Conservation (phyloP, 2,113 vertebrate genomes). For the Vimba vimba region DNA sequence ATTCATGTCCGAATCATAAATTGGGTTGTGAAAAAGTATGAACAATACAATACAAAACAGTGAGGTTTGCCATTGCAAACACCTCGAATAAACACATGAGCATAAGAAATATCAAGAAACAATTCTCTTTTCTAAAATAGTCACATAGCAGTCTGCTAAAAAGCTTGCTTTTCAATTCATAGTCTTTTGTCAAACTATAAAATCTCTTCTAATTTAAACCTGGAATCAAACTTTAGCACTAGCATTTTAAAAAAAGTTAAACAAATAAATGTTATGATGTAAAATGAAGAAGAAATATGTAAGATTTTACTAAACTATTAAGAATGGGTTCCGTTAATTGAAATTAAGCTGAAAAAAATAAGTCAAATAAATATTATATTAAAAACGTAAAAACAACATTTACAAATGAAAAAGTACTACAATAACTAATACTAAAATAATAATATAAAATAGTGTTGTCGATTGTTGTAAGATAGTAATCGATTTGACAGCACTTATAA, state of each 20-base stretch:
- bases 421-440: too few species aligned
- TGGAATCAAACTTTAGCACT: neutral
- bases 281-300: neutral
- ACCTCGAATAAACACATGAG: neutral
- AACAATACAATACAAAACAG: neutral
- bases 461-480: too few species aligned
- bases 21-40: neutral
- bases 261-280: neutral
- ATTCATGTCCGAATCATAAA: neutral
- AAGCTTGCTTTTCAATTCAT: neutral
- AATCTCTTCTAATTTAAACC: neutral
- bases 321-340: too few species aligned
- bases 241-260: neutral
- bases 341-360: too few species aligned
- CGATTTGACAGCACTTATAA: too few species aligned
- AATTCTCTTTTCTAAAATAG: neutral
- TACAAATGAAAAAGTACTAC: too few species aligned
- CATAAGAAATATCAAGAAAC: neutral
- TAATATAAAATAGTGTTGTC: too few species aligned
- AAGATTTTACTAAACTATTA: too few species aligned
- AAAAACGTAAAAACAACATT: too few species aligned
- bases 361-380: too few species aligned
- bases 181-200: constrained; percentile 1
- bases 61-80: neutral
- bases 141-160: neutral